These are phyloP conservation scores for Drosophila pseudoananassae DNA, from an alignment of 1,140 invertebrate species.

Conservation along the genomic window DNA sequence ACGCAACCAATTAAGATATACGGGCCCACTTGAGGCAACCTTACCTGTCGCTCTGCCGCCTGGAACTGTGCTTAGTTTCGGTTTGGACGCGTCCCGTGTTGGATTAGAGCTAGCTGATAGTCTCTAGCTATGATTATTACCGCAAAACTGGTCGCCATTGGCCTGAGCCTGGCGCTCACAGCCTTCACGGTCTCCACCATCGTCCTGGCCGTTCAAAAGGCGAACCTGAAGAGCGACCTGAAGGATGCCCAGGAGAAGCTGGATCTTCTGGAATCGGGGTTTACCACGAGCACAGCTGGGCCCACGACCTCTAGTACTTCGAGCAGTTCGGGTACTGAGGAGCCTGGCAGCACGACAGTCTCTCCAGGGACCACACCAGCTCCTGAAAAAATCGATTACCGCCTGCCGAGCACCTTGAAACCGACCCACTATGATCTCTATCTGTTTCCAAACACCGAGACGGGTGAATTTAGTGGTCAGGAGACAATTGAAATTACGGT, in stretches of 20 bases:
- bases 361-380: slow-evolving; percentile 29
- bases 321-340: not conserved
- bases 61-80: slow-evolving; percentile 45
- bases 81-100: slow-evolving; percentile 29
- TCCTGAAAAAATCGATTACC: slow-evolving; percentile 83
- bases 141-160: slow-evolving; percentile 71
- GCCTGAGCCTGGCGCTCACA: slow-evolving; percentile 67
- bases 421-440: slow-evolving; percentile 91
- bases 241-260: slow-evolving; percentile 69
- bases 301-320: not conserved
- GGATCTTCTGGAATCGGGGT: slow-evolving; percentile 50
- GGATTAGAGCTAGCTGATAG: slow-evolving; percentile 43
- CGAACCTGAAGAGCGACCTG: slow-evolving; percentile 53
- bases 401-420: slow-evolving; percentile 87
- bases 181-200: slow-evolving; percentile 84
- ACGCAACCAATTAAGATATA: slow-evolving; percentile 65
- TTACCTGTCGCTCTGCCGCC: slow-evolving; percentile 31
- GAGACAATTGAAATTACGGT: slow-evolving; percentile 89
- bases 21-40: slow-evolving; percentile 26
- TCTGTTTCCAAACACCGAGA: slow-evolving; percentile 89
- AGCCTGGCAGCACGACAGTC: slow-evolving; percentile 17
- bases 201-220: slow-evolving; percentile 82
- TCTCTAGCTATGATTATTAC: slow-evolving; percentile 67
- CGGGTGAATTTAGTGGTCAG: slow-evolving; percentile 88
- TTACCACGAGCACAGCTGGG: slow-evolving; percentile 16